Conservation (phyloP, 1,140 invertebrate species). For the Mizuhopecten yessoensis region DNA sequence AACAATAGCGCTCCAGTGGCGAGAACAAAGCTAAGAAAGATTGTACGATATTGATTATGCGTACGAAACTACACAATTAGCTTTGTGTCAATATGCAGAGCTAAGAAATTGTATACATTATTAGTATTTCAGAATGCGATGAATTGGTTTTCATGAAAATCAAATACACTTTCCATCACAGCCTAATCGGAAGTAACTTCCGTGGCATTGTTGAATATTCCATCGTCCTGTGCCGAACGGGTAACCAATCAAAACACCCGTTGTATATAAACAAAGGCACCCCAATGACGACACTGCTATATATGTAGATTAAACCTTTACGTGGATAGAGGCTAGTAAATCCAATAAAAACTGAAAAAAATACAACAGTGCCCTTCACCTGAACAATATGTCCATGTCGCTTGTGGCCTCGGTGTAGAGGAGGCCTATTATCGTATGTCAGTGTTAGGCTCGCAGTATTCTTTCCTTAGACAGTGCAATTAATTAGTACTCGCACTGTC, state of each 20-base stretch:
- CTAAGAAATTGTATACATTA: constrained; percentile 36
- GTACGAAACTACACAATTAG: constrained; percentile 34
- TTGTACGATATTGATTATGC: constrained; percentile 5
- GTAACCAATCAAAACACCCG: neutral
- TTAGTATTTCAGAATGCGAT: constrained; percentile 10
- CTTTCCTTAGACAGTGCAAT: neutral
- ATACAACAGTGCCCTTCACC: neutral
- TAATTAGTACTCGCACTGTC: neutral
- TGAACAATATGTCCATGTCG: neutral
- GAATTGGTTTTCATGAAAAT: constrained; percentile 35
- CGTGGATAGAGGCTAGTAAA: neutral
- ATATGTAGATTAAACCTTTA: neutral
- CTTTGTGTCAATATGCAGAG: constrained; percentile 27
- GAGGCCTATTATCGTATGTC: neutral
- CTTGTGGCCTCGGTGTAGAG: neutral
- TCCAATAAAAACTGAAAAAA: neutral
- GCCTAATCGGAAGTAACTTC: constrained; percentile 4
- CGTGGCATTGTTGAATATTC: neutral
- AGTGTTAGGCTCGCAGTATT: neutral
- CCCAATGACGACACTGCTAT: neutral
- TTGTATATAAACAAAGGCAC: neutral
- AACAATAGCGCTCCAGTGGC: neutral
- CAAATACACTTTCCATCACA: constrained; percentile 27
- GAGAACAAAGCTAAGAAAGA: constrained; percentile 20
- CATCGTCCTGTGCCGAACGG: neutral